Evolutionary conservation across 2,113 vertebrate species (phyloP).

Genomic region (Blennius ocellaris): DNA sequence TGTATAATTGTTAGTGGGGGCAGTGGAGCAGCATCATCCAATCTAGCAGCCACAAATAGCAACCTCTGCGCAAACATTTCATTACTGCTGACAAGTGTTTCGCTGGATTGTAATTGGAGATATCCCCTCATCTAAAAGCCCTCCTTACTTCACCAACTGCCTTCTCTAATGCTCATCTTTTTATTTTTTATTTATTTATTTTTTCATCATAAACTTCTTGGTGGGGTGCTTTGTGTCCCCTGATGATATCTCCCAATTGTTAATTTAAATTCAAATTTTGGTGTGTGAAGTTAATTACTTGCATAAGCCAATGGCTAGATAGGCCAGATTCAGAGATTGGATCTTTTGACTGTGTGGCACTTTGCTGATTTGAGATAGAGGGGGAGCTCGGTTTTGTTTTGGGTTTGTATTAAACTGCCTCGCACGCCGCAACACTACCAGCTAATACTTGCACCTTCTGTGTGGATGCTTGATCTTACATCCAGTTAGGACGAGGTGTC

Average conservation of each 20-base stretch:
- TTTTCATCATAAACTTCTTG: constrained; percentile 75
- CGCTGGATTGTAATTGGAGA: constrained; percentile 82
- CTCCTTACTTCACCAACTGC: constrained; percentile 72
- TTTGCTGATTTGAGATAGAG: constrained; percentile 62
- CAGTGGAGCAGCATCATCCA: constrained; percentile 73
- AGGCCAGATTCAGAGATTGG: constrained; percentile 65
- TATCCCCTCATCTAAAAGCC: constrained; percentile 78
- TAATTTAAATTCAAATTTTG: constrained; percentile 85
- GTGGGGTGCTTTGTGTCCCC: constrained; percentile 76
- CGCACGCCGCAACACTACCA: constrained; percentile 9
- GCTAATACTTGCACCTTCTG: not conserved
- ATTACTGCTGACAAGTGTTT: constrained; percentile 85
- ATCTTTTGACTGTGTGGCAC: constrained; percentile 70
- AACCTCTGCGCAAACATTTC: constrained; percentile 81
- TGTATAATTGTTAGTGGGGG: constrained; percentile 75
- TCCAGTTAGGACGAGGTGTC: not conserved
- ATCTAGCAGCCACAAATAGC: constrained; percentile 76
- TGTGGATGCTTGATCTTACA: not conserved
- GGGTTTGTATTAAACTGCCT: constrained; percentile 31
- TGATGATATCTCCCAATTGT: constrained; percentile 79
- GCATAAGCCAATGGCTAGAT: constrained; percentile 73
- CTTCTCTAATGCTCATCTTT: constrained; percentile 73
- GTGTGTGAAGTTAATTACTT: constrained; percentile 81
- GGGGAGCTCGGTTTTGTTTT: constrained; percentile 56
- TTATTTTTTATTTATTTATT: not conserved